Evolutionary conservation across 2,113 vertebrate species (phyloP), one percentile per base, ranked within the genome.

Genomic region (Neopipo cinnamomea): DNA sequence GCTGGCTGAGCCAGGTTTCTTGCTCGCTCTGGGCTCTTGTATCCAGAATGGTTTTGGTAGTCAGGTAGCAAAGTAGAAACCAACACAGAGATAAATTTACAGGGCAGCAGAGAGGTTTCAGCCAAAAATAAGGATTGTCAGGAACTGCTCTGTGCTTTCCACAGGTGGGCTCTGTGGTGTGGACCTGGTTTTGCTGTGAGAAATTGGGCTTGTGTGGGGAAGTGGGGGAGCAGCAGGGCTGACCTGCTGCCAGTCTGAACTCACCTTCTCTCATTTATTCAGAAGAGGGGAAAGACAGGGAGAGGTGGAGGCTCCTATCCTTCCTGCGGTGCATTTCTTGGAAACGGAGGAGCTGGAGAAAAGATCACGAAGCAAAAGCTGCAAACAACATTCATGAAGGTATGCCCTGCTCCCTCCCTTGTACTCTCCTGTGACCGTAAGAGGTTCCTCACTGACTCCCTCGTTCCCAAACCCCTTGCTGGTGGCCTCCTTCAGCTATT

Each of bases 301-400:
- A 85, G 33, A 96, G 88, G 31, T 94, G 79, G 90, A 91, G 79
- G 46, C 49, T 97, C 33, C 91, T 87, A 9, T 81, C 72, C 78
- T 94, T 97, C 44, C 73, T 97, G 86, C 71, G 14, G 33, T 97
- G 97, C 37, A 14, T 97, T 83, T 77, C 88, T 31, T 93, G 79
- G 93, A 95, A 94, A 39, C 59, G 13, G 55, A 96, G 79, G 58
- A 97, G 55, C 78, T 42, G 6, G 55, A 96, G 94, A 35, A 81
- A 94, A 61, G 68, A 82, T 70, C 55, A 59, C 0, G 3, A 77
- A 76, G 49, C 27, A 41, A 88, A 92, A 70, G n/a, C 70, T 61
- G 75, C 72, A 62, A 93, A 94, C 37, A 59, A 35, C 0, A 2
- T 86, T 72, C 52, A 61, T 37, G 89, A 96, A 91, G 97, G 97